Evolutionary conservation across 2,888 invertebrate genomes (phyloP).

Genomic region (Apamea monoglypha): DNA sequence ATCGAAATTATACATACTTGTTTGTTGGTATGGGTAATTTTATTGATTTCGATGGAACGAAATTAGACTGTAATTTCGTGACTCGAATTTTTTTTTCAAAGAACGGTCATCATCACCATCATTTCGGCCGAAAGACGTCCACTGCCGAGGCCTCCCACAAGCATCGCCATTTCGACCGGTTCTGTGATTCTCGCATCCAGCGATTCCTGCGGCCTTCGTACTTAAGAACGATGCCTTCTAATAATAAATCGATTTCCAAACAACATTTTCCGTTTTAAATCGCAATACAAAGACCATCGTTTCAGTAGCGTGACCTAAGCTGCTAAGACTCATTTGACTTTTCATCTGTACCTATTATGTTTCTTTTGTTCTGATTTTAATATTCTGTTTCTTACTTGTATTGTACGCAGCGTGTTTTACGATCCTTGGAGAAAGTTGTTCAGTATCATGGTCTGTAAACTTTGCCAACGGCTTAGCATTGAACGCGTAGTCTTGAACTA

Average conservation of each 20-base stretch:
- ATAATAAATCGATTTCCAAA: background rate
- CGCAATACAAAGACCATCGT: background rate
- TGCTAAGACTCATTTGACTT: background rate
- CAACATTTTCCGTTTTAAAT: background rate
- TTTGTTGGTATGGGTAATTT: background rate
- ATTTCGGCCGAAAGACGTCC: background rate
- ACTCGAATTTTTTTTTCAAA: background rate
- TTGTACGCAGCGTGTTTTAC: background rate
- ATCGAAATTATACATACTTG: conserved; percentile 21
- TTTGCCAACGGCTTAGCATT: too few relatives aligned
- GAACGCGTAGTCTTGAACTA: too few relatives aligned
- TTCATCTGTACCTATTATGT: background rate
- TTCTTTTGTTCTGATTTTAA: background rate
- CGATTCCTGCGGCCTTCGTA: background rate
- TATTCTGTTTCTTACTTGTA: background rate
- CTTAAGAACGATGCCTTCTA: background rate
- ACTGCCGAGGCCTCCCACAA: background rate
- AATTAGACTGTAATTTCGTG: background rate
- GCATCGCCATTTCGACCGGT: background rate
- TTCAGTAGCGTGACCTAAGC: background rate
- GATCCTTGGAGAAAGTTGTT: background rate
- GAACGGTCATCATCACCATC: background rate
- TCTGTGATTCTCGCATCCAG: background rate
- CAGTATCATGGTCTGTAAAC: background rate
- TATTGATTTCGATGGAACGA: background rate